These are phyloP conservation scores for Dinothrombium tinctorium DNA, from an alignment of 1,140 invertebrate genomes.

Conservation along the genomic window DNA sequence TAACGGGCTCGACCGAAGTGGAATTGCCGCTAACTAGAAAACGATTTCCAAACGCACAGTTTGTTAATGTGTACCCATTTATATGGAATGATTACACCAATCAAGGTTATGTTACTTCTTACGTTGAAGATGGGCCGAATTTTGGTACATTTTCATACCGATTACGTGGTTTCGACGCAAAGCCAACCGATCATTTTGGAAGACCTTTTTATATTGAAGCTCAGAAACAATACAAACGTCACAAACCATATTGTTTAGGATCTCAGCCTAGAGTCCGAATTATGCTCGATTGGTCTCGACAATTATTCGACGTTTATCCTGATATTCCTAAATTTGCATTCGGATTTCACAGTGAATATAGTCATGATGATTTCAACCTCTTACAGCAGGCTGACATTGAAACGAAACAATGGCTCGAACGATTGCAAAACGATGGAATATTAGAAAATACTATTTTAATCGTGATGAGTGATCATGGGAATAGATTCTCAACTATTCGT, in stretches of 20 bases:
- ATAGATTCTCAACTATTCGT: slow-evolving; percentile 45
- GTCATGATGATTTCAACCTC: slow-evolving; percentile 56
- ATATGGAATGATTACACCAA: slow-evolving; percentile 49
- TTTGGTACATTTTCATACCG: slow-evolving; percentile 75
- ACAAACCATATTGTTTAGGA: slow-evolving; percentile 40
- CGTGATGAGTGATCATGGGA: slow-evolving; percentile 67
- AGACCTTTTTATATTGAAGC: slow-evolving; percentile 44
- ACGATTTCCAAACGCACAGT: slow-evolving; percentile 36
- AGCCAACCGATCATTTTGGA: slow-evolving; percentile 77
- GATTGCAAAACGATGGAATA: slow-evolving; percentile 16
- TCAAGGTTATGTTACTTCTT: slow-evolving; percentile 44
- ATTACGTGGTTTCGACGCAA: slow-evolving; percentile 54
- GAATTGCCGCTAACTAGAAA: slow-evolving; percentile 65
- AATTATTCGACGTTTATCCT: slow-evolving; percentile 34
- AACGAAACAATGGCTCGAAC: slow-evolving; percentile 34
- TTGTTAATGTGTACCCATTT: slow-evolving; percentile 53
- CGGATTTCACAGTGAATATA: slow-evolving; percentile 66
- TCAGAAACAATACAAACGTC: slow-evolving; percentile 21
- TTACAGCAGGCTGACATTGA: slow-evolving; percentile 49
- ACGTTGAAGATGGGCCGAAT: slow-evolving; percentile 57
- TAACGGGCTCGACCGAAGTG: slow-evolving; percentile 59
- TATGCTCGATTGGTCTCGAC: slow-evolving; percentile 33
- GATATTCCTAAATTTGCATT: slow-evolving; percentile 52
- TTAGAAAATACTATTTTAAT: slow-evolving; percentile 55
- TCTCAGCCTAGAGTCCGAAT: slow-evolving; percentile 51